Conservation (phyloP, 2,113 vertebrate genomes). For the Tretioscincus oriximinensis region DNA sequence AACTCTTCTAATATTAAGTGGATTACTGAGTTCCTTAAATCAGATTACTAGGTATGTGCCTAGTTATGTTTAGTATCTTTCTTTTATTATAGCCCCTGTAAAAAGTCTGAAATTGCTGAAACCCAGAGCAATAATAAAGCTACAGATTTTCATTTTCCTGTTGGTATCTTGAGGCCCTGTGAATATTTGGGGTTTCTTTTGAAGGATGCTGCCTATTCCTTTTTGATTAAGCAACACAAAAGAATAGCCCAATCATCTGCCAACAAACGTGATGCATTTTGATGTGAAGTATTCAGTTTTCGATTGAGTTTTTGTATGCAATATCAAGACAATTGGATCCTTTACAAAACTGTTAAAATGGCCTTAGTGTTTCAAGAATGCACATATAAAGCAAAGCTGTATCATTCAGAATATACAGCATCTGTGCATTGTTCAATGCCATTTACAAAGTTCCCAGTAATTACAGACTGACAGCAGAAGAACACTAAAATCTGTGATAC, state of each 20-base stretch:
- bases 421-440: not conserved
- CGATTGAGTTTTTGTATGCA: not conserved
- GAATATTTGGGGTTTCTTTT: too few relatives aligned
- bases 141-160: too few relatives aligned
- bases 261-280: not conserved
- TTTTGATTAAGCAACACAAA: not conserved
- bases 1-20: too few relatives aligned
- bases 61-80: too few relatives aligned
- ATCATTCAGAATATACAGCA: not conserved
- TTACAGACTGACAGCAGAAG: not conserved
- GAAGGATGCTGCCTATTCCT: too few relatives aligned
- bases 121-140: too few relatives aligned
- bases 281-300: not conserved
- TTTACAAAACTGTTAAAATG: not conserved
- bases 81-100: too few relatives aligned
- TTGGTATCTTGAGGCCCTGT: too few relatives aligned
- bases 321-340: not conserved
- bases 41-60: too few relatives aligned
- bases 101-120: too few relatives aligned
- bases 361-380: not conserved
- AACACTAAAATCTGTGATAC: not conserved
- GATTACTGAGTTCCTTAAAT: too few relatives aligned
- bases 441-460: not conserved
- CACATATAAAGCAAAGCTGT: not conserved
- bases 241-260: not conserved